Base-by-base conservation (phyloP, 2,888 invertebrate species). In the Meteorus colon region DNA sequence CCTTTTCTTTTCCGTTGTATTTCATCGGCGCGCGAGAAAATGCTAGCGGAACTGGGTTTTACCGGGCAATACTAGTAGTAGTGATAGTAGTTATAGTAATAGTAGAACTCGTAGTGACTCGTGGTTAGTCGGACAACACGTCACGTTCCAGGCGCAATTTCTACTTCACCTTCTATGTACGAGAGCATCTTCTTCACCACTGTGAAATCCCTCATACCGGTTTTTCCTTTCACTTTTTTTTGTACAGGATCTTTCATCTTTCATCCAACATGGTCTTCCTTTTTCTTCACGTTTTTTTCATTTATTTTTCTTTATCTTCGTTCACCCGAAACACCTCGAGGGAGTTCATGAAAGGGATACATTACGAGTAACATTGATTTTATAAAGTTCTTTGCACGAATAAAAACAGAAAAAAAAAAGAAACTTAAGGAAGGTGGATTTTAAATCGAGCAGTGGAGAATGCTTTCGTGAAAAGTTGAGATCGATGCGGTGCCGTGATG, bases 141-240 rank as follows among this genome's bases (percentile, higher is more conserved):
- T 76, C 76, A 76, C 76, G 72, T 76, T 59, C 59, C 45, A 27
- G 48, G 72, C 68, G 72, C 67, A 72, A 76, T 76, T 76, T 73
- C 59, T 68, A 67, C 29, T 60, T 75, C 63, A 45, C 67, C 67
- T 55, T 48, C 29, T 24, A n/a, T 31, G 65, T 19, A 63, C 41
- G 31, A 59, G 70, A 55, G 48, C 63, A 72, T 63, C 66, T 66
- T 60, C 66, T 41, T n/a, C n/a, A 41, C n/a, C 19, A 34, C 19
- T 24, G 16, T 19, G 4, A n/a, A 37, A 10, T 37, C 19, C 10
- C 41, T 65, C 19, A 16, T 65, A 24, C 37, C n/a, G 29, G 19
- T 63, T 31, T 19, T 63, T 63, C 24, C 48, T 41, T 62, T 24
- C 41, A 45, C 19, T 41, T 48, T 59, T 48, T 68, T 55, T 5